Evolutionary conservation across 2,113 vertebrate genomes (phyloP).

Genomic region (Baryphthengus martii): DNA sequence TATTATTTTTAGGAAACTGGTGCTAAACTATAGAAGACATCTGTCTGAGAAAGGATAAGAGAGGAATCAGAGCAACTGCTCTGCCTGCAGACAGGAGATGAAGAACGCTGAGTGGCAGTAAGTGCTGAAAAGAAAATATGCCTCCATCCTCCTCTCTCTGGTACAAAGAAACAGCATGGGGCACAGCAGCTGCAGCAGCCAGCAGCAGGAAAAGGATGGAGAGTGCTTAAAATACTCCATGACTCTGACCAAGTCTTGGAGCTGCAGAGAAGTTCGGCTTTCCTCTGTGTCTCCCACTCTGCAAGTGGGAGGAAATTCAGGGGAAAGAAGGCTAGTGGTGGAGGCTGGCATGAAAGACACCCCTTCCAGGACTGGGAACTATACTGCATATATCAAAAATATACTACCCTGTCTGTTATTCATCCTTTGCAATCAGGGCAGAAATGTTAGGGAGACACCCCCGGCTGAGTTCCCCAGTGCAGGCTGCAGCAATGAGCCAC

Average conservation of each 20-base stretch:
- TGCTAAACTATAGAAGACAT: background rate
- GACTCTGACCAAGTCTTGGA: background rate
- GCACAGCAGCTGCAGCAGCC: background rate
- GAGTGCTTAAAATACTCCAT: background rate
- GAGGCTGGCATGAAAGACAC: background rate
- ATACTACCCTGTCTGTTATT: background rate
- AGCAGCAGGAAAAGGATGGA: background rate
- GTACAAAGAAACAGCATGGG: background rate
- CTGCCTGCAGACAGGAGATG: background rate
- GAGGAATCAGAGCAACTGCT: background rate
- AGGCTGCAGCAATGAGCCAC: background rate
- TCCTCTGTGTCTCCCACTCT: background rate
- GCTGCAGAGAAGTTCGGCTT: background rate
- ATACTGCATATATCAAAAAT: background rate
- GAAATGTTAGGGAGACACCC: background rate
- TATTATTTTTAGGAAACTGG: background rate
- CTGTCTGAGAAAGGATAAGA: background rate
- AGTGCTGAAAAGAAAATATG: background rate
- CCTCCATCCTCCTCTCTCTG: background rate
- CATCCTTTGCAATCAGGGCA: background rate
- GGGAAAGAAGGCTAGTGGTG: background rate
- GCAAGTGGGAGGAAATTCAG: background rate
- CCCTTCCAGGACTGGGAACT: background rate
- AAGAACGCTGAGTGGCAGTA: background rate
- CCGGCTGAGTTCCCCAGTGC: background rate